Evolutionary conservation across 2,797 vertebrate genomes (phyloP), one percentile per base, ranked within the genome.

Genomic region (Myotis planiceps): DNA sequence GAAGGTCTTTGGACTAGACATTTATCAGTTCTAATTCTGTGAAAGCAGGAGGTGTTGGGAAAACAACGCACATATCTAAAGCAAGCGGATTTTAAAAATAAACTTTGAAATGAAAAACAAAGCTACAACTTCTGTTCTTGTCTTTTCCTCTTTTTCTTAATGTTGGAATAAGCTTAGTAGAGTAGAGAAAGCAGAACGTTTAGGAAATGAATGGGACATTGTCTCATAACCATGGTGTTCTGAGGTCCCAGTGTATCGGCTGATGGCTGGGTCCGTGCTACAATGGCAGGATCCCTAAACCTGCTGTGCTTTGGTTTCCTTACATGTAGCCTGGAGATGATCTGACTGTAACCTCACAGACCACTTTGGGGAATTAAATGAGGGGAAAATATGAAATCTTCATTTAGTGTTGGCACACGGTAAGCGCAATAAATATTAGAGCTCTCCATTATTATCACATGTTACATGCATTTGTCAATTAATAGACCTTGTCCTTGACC

Each of bases 391-490:
- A 51, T 2, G 51, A 86, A 27, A 6, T 39, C 37, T 75, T 79
- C 45, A 29, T 92, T 65, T 49, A 92, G 39, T 66, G 32, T 34
- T 51, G 19, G 53, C 32, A 71, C 8, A 58, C 9, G 65, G 15
- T 47, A 76, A 86, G 34, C 49, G 3, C 34, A 69, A 71, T 90
- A 93, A 92, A 88, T 79, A 91, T 23, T 80, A 71, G 37, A 74
- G 6, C 21, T 15, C 45, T 75, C 45, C 39, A 34, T 95, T 45
- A 75, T 32, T 29, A 25, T 79, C 93, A 94, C 65, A 88, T 39
- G 39, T 45, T 72, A 15, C 42, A 69, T 74, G 84, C 72, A 69
- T 85, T 85, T 94, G 65, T 93, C 81, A 71, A 60, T 82, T 87
- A 89, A 92, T 16, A 85, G 1, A 84, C 49, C 32, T 87, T 92